Evolutionary conservation across 2,797 vertebrate genomes (phyloP), one percentile per base, ranked within the genome.

Genomic region (Natrix natrix): DNA sequence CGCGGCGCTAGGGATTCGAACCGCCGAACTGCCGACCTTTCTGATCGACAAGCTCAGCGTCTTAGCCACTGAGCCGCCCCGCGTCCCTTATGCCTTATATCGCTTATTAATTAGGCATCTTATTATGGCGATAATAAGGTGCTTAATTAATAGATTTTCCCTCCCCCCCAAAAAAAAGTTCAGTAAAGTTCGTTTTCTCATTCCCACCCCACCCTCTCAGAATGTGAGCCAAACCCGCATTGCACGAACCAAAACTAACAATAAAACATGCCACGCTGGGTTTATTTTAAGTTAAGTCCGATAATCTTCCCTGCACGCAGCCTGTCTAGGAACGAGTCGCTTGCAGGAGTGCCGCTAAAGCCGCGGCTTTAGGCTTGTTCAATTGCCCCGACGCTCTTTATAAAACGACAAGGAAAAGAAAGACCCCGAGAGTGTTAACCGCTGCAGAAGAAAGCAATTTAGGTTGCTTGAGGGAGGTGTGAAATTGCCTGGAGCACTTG

Each of bases 261-360:
- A 90, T 95, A 94, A 96, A 94, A 94, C 95, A 95, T 88, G 92
- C 92, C 87, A 90, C 0, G 0, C 55, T 0, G 91, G 66, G 93
- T 96, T 97, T 95, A 95, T 96, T 95, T 96, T 93, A 93, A 94
- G 93, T 93, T 94, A 93, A 95, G 54, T 91, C 93, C 86, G 95
- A 95, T 96, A 94, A 96, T 94, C 94, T 94, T 92, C 90, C 93
- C 93, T 93, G 89, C 0, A 0, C 94, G 90, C 88, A 28, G 48
- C 88, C 90, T 54, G 87, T 83, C 89, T 95, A 87, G 11, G 8
- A 91, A 90, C 13, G 56, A 55, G 89, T 93, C 66, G 89, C 86
- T 87, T 61, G 28, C 24, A 59, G n/a, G 90, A 94, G 95, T 91
- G 69, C 28, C 86, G 8, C 88, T 87, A 93, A 43, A 28, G 86